These are phyloP conservation scores for Morone saxatilis DNA, from an alignment of 2,113 vertebrate genomes.

Conservation along the genomic window DNA sequence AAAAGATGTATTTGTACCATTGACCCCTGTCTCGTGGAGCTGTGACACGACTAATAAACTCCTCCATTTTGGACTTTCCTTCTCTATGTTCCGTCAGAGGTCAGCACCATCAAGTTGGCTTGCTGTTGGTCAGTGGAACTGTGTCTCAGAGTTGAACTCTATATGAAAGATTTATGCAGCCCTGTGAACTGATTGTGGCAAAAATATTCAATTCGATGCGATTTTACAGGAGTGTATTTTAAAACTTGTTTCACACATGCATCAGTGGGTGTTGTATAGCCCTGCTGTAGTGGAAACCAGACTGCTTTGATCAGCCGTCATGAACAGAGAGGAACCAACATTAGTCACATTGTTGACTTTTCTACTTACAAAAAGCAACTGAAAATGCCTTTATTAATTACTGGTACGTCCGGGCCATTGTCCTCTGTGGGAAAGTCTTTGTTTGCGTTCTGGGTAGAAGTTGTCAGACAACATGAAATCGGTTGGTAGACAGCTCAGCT, in stretches of 20 bases:
- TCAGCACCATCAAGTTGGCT: no score
- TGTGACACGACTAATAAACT: no score
- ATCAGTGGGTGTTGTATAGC: not conserved
- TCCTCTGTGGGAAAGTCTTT: slow-evolving; percentile 1
- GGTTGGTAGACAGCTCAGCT: not conserved
- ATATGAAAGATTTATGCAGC: not conserved
- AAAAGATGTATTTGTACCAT: not conserved
- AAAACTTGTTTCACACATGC: not conserved
- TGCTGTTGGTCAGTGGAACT: no score
- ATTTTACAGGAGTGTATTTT: not conserved
- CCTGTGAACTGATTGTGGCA: not conserved
- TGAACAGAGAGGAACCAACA: slow-evolving; percentile 2
- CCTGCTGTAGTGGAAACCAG: not conserved
- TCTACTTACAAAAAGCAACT: slow-evolving; percentile 11
- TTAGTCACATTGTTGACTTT: slow-evolving; percentile 15
- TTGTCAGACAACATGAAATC: not conserved
- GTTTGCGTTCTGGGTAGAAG: slow-evolving; percentile 41
- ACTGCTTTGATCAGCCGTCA: not conserved
- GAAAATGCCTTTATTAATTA: not conserved
- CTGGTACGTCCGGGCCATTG: not conserved
- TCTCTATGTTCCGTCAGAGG: no score
- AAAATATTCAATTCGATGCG: not conserved
- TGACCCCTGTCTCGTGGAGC: no score
- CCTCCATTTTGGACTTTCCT: no score
- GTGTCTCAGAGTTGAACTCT: not conserved